Conservation (phyloP, 2,888 invertebrate species). For the Cryptosula pallasiana region DNA sequence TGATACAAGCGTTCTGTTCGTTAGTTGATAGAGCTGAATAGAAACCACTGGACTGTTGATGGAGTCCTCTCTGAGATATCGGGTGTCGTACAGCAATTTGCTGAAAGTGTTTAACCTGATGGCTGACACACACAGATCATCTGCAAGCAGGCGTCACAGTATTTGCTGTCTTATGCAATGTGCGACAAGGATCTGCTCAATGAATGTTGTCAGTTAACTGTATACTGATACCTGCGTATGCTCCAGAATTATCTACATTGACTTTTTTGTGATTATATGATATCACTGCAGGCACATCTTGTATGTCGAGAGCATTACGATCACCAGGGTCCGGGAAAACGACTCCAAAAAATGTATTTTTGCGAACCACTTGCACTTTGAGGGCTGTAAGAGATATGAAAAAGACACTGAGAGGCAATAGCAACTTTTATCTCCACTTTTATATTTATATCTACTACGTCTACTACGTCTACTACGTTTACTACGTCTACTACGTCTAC, state of each 20-base stretch:
- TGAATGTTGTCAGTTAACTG: too few species aligned
- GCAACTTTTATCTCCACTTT: too few species aligned
- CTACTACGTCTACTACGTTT: too few species aligned
- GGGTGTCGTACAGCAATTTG: conserved; percentile 5
- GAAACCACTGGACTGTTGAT: conserved; percentile 48
- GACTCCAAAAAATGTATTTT: neutral
- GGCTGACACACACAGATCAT: conserved; percentile 40
- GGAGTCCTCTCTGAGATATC: conserved; percentile 40
- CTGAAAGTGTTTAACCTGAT: conserved; percentile 34
- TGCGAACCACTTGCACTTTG: neutral
- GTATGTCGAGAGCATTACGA: neutral
- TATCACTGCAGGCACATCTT: neutral
- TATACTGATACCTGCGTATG: too few species aligned
- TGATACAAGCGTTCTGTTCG: neutral
- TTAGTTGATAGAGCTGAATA: conserved; percentile 34
- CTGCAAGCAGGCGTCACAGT: conserved; percentile 36
- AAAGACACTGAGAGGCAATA: too few species aligned
- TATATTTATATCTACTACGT: too few species aligned
- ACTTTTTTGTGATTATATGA: conserved; percentile 5
- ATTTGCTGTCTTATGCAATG: too few species aligned
- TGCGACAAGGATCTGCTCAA: too few species aligned
- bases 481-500: too few species aligned
- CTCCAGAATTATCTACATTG: too few species aligned
- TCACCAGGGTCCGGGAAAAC: conserved; percentile 5
- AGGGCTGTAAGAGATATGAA: neutral